A percentile compares a stretch with the other conserved stretches of the same genome.
Conservation (phyloP, 2,797 vertebrate species). For the Anguilla marmorata region DNA sequence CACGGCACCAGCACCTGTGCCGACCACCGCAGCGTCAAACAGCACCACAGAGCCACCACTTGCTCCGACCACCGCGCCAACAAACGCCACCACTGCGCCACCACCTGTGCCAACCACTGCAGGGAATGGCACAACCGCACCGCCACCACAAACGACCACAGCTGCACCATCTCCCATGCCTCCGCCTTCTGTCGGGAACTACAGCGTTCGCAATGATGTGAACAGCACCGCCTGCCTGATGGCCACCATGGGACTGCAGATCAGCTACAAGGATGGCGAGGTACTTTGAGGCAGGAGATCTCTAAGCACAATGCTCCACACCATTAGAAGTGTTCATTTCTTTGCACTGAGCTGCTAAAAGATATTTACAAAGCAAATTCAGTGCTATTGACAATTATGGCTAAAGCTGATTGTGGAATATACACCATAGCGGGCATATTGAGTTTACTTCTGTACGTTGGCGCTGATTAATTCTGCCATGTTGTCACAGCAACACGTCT, state of each 20-base stretch:
- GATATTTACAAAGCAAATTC: not conserved
- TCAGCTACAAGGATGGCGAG: conserved; percentile 66
- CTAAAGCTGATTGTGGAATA: not conserved
- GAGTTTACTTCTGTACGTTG: not conserved
- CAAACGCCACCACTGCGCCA: not conserved
- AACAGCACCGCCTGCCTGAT: conserved; percentile 77
- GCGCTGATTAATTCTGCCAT: not conserved
- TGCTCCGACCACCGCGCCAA: not conserved
- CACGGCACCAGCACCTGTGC: conserved; percentile 50
- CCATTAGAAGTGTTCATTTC: not conserved
- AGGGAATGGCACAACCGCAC: conserved; percentile 21
- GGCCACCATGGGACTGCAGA: conserved; percentile 82
- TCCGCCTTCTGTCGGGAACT: conserved; percentile 74
- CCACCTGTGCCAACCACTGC: conserved; percentile 23
- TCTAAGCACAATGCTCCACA: not conserved
- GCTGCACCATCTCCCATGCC: conserved; percentile 66
- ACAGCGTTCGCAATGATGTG: conserved; percentile 62
- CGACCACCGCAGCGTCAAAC: conserved; percentile 63
- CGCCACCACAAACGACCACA: conserved; percentile 56
- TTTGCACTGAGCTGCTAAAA: not conserved
- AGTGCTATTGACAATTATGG: not conserved
- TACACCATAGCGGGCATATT: not conserved
- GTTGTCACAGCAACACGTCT: not conserved
- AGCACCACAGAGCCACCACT: not conserved
- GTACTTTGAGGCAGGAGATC: conserved; percentile 52